A percentile compares a stretch with the other conserved stretches of the same genome.
phyloP scores from a whole-genome alignment of 2,113 vertebrate genomes.

The Mesocricetus auratus region DNA sequence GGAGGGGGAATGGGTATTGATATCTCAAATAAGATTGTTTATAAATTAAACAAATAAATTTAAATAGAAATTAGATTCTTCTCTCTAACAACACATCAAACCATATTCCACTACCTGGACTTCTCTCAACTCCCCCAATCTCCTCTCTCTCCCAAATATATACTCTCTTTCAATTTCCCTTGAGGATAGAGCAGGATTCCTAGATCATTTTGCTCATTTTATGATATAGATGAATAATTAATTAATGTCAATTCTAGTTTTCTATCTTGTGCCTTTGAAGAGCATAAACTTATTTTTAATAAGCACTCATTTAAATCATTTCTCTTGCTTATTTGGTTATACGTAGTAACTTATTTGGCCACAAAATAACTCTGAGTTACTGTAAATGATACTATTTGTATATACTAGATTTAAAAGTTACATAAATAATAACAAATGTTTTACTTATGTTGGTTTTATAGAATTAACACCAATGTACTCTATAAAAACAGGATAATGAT shows the following conservation, averaged over 20 bases:
- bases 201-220: not conserved
- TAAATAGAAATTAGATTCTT: not conserved
- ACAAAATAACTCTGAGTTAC: not conserved
- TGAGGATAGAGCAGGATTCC: too few species aligned
- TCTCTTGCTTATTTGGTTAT: not conserved
- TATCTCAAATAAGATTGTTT: too few species aligned
- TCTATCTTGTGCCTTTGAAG: slow-evolving; percentile 47
- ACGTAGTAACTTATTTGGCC: not conserved
- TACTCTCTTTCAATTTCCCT: not conserved
- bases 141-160: not conserved
- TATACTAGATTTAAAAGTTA: not conserved
- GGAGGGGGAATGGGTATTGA: too few species aligned
- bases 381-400: not conserved
- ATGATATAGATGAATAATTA: slow-evolving; percentile 60
- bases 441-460: not conserved
- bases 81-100: rapidly evolving
- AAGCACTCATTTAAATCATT: not conserved
- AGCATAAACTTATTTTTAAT: slow-evolving; percentile 9
- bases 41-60: too few species aligned
- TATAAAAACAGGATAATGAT: not conserved
- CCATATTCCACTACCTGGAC: not conserved
- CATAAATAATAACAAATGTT: not conserved
- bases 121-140: not conserved
- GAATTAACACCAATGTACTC: not conserved
- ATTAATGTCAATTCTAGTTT: slow-evolving; percentile 28